These are phyloP conservation scores for Eupithecia tripunctaria DNA, from an alignment of 2,888 invertebrate genomes.

Conservation along the genomic window DNA sequence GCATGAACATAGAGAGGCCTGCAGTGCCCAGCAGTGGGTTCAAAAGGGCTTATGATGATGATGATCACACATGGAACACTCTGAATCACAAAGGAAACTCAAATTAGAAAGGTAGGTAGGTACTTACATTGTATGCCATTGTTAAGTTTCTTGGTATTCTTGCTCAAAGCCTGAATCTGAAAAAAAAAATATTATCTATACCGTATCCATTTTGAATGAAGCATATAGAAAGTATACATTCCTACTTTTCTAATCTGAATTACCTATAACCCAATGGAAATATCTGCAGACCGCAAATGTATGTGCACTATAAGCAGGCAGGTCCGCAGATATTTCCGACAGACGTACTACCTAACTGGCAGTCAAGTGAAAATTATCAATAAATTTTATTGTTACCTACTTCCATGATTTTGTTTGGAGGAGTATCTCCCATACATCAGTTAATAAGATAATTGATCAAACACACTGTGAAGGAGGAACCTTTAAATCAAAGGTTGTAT, in stretches of 20 bases:
- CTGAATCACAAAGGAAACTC: not conserved
- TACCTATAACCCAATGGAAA: too few species aligned
- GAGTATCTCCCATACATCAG: not conserved
- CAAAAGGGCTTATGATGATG: too few species aligned
- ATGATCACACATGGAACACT: not conserved
- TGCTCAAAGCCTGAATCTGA: not conserved
- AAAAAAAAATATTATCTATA: not conserved
- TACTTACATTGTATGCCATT: slow-evolving; percentile 36
- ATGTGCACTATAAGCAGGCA: too few species aligned
- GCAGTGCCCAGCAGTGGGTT: too few species aligned
- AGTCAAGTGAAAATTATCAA: not conserved
- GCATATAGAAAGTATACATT: too few species aligned
- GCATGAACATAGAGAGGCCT: too few species aligned
- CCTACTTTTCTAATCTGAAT: not conserved
- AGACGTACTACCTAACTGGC: not conserved
- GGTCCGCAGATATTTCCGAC: too few species aligned
- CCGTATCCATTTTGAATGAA: too few species aligned
- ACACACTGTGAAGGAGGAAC: not conserved
- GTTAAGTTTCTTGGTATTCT: not conserved
- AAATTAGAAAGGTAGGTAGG: not conserved
- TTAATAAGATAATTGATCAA: not conserved
- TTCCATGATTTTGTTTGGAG: too few species aligned
- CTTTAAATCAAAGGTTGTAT: not conserved
- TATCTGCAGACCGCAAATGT: too few species aligned
- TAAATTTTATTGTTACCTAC: too few species aligned